Evolutionary conservation across 2,797 vertebrate genomes (phyloP), one percentile per base, ranked within the genome.

Genomic region (Propithecus perrieri): DNA sequence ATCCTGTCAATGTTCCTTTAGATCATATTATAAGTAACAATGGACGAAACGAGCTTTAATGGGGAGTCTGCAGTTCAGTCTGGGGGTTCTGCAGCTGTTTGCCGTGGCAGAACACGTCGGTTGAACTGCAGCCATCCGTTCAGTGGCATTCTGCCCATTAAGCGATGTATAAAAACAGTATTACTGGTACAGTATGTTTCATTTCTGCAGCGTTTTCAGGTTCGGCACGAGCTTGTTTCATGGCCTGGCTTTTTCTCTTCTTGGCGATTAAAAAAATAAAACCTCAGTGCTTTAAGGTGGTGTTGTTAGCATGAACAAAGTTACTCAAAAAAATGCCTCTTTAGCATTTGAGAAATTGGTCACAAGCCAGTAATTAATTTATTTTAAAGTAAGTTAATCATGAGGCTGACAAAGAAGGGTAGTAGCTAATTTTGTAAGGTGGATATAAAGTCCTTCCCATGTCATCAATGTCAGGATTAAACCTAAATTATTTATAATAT

Each of bases 31-130:
- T 97, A 75, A 98, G 97, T 57, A 98, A 98, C 98, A 99, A 97
- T 98, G 98, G 98, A 5, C 86, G 93, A 98, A 98, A 98, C 97
- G 98, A 98, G 98, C 98, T 91, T 96, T 93, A 92, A 87, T 95
- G 96, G 98, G 88, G 96, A 98, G 97, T 97, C 98, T 97, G 97
- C 85, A 67, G 96, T 97, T 69, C 92, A 95, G 97, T 79, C 95
- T 88, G 3, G 96, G 94, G 98, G 89, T 94, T 97, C 95, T 97
- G 98, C 98, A 98, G 99, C 98, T 99, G 98, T 67, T 91, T 28
- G 97, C 72, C 97, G 95, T 95, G 93, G 97, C 55, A 59, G 97
- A 94, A 71, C 93, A 57, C 72, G 85, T 97, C 93, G 84, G 50
- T 97, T 76, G 97, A 98, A 63, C 96, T 28, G 95, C 97, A 96